Percentiles rank a stretch among this genome's conserved stretches.
Evolutionary conservation across 2,888 invertebrate species (phyloP).

Genomic region (Harpagoxenus sublaevis): DNA sequence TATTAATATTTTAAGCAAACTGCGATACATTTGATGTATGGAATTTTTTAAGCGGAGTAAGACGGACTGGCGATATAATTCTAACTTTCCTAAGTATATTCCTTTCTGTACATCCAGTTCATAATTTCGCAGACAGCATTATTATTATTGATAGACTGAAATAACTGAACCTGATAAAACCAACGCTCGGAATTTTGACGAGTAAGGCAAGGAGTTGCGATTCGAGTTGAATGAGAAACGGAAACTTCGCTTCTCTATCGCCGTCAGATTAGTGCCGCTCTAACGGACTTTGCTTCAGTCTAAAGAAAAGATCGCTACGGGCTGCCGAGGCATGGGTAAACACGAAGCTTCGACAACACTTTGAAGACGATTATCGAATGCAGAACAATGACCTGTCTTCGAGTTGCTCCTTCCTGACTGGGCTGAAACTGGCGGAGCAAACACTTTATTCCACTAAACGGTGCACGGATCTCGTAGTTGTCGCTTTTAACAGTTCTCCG

Average conservation of each 20-base stretch:
- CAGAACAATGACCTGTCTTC: slow-evolving; percentile 57
- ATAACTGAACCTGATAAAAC: slow-evolving; percentile 43
- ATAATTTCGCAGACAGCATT: slow-evolving; percentile 1
- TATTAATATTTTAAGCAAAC: not conserved
- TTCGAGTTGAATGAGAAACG: slow-evolving; percentile 43
- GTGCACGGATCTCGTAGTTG: slow-evolving; percentile 2
- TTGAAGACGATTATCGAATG: slow-evolving; percentile 64
- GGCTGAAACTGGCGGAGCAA: slow-evolving; percentile 34
- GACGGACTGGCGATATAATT: not conserved
- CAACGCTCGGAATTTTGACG: slow-evolving; percentile 41
- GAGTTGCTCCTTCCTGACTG: slow-evolving; percentile 27
- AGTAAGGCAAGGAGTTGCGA: not conserved
- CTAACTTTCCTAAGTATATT: not conserved
- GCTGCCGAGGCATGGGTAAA: slow-evolving; percentile 36
- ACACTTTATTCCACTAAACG: slow-evolving; percentile 40
- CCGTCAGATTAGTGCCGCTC: slow-evolving; percentile 71
- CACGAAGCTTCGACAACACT: slow-evolving; percentile 51
- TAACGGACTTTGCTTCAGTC: slow-evolving; percentile 70
- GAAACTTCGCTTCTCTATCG: slow-evolving; percentile 69
- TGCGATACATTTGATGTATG: not conserved
- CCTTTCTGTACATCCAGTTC: not conserved
- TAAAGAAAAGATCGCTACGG: slow-evolving; percentile 61
- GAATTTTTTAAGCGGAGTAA: not conserved
- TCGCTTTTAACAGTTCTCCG: slow-evolving; percentile 21
- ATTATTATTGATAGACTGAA: slow-evolving; percentile 21